These are phyloP conservation scores for Ophioninae sp. DNA, from an alignment of 2,888 invertebrate genomes.

Conservation along the genomic window DNA sequence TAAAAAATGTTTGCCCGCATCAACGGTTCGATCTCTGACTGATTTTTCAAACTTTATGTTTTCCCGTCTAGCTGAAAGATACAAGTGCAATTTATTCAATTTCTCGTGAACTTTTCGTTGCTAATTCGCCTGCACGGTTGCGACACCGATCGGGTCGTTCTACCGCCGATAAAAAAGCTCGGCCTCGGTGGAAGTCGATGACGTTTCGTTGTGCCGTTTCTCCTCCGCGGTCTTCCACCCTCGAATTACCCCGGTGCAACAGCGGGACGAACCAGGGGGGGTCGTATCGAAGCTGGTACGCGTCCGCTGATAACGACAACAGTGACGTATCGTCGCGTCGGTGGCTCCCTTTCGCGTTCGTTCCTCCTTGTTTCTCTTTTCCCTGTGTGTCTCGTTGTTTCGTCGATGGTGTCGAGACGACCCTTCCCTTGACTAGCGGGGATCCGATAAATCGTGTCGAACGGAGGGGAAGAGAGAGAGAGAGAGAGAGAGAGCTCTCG, in stretches of 20 bases:
- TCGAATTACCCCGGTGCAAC: constrained; percentile 20
- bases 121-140: no score
- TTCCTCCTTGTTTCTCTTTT: not conserved
- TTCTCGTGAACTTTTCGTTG: no score
- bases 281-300: not conserved
- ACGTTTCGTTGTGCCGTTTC: no score
- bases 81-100: no score
- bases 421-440: constrained; percentile 12
- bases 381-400: not conserved
- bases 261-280: not conserved
- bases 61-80: no score
- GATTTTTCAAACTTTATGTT: no score
- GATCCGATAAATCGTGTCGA: constrained; percentile 53
- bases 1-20: no score
- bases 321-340: constrained; percentile 2
- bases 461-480: constrained; percentile 1
- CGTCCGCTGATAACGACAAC: constrained; percentile 9
- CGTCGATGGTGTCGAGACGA: constrained; percentile 3
- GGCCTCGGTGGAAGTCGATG: no score
- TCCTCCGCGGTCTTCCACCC: no score
- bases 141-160: no score
- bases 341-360: not conserved
- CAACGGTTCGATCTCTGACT: no score
- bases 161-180: no score
- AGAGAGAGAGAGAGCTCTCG: not conserved